These are phyloP conservation scores for Scrobipalpa atriplicella DNA, from an alignment of 2,888 invertebrate species.

Conservation along the genomic window DNA sequence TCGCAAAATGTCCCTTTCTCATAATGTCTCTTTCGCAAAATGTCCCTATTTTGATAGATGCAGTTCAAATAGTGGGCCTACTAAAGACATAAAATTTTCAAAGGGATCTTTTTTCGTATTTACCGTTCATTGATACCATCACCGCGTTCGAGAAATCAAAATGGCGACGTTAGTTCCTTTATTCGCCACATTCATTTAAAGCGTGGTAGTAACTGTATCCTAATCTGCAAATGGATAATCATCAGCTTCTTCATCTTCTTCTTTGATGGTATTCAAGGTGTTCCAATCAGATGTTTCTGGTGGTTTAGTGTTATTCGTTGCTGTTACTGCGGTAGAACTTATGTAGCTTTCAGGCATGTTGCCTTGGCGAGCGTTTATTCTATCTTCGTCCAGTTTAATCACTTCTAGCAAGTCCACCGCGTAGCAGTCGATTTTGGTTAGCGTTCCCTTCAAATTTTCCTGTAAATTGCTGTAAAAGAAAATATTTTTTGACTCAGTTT, in stretches of 20 bases:
- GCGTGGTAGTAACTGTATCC: no score
- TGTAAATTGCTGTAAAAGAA: constrained; percentile 50
- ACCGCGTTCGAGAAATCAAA: no score
- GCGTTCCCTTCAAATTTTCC: constrained; percentile 49
- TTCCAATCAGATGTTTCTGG: not conserved
- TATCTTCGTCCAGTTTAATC: constrained; percentile 58
- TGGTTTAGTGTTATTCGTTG: not conserved
- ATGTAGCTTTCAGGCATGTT: constrained; percentile 34
- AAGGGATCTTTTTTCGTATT: no score
- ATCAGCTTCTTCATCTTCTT: constrained; percentile 57
- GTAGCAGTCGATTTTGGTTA: constrained; percentile 57
- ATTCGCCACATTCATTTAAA: no score
- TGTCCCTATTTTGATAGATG: no score
- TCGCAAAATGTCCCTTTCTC: no score
- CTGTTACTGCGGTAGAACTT: not conserved
- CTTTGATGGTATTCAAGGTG: constrained; percentile 53
- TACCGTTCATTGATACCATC: no score
- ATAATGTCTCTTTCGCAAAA: no score
- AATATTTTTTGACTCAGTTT: no score
- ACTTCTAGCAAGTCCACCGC: constrained; percentile 58
- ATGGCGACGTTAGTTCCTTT: no score
- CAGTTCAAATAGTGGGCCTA: no score
- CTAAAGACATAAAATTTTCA: no score
- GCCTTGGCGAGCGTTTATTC: constrained; percentile 53
- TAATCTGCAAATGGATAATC: constrained; percentile 45